Conservation (phyloP, 1,140 invertebrate species). For the Euura lappo region DNA sequence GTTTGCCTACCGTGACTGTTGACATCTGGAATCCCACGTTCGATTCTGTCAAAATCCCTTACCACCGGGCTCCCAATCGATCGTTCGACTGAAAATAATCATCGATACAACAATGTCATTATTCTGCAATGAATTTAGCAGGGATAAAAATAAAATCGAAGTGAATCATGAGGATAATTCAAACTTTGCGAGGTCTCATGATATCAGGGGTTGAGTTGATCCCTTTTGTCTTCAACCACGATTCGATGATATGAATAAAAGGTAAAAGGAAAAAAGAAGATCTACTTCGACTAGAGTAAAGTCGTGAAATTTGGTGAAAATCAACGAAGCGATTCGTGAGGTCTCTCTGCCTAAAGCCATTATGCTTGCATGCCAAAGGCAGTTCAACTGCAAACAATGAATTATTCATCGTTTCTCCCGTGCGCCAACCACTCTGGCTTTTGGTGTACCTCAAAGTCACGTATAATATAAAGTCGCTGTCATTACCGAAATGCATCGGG, state of each 20-base stretch:
- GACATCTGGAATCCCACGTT: constrained; percentile 22
- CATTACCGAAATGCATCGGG: background rate
- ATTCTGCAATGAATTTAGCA: no score
- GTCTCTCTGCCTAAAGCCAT: constrained; percentile 16
- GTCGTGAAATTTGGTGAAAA: constrained; percentile 16
- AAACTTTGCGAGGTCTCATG: no score
- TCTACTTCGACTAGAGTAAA: background rate
- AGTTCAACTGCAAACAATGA: constrained; percentile 22
- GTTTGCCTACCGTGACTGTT: constrained; percentile 24
- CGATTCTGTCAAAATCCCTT: constrained; percentile 39
- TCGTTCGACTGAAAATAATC: constrained; percentile 38
- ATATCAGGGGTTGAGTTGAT: no score
- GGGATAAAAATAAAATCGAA: no score
- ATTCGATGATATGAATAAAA: background rate
- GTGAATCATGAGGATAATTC: no score
- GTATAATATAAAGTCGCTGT: background rate
- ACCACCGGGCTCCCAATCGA: constrained; percentile 38
- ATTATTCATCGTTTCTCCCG: constrained; percentile 19
- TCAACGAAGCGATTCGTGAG: constrained; percentile 10
- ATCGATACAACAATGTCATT: background rate
- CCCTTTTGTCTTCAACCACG: no score
- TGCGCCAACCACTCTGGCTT: background rate
- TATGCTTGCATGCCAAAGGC: constrained; percentile 20
- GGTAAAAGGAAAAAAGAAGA: background rate
- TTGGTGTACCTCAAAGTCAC: background rate